Base-by-base conservation (phyloP, 2,113 vertebrate genomes). In the Mustelus asterias region DNA sequence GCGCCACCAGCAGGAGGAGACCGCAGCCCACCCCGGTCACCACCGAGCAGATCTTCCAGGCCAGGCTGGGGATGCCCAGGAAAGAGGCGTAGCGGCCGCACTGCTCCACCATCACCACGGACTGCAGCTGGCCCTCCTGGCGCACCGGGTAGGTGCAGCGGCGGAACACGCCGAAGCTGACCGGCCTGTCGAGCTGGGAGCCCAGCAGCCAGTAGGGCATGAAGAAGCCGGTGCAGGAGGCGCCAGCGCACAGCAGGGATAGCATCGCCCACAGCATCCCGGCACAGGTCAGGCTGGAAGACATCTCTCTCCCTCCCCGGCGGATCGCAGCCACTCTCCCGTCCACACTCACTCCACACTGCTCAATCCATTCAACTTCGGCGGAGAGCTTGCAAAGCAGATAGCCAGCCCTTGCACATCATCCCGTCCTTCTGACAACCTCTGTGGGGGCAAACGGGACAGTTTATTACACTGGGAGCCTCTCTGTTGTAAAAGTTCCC, bases 161-260 rank as follows among this genome's bases (percentile, higher is more conserved):
- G 37, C 99, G 98, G 96, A 99, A 99, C 24, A 99, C 99, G 95
- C 99, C 99, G 0, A 99, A 99, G 95, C 99, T 99, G 96, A 99
- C 99, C 0, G 99, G 97, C 96, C 99, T 99, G 97, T 98, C 98
- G 98, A 99, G 98, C 97, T 99, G 99, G 9, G 98, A 98, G 0
- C 99, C 99, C 97, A 99, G 97, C 86, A 99, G 98, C 99, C 99
- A 99, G 97, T 99, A 99, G 78, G 99, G 99, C 99, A 99, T 99
- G 96, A 99, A 99, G 98, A 99, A 99, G 18, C 99, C 99, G 96
- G 99, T 98, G 0, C 99, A 99, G 96, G 98, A 99, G 33, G 98
- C 97, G 0, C 98, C 98, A 0, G 99, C 99, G 0, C 98, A 99
- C 18, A 99, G 97, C 96, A 99, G 98, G 18, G 99, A 99, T 96